Evolutionary conservation across 2,888 invertebrate genomes (phyloP).

Genomic region (Trachelus iudaicus): DNA sequence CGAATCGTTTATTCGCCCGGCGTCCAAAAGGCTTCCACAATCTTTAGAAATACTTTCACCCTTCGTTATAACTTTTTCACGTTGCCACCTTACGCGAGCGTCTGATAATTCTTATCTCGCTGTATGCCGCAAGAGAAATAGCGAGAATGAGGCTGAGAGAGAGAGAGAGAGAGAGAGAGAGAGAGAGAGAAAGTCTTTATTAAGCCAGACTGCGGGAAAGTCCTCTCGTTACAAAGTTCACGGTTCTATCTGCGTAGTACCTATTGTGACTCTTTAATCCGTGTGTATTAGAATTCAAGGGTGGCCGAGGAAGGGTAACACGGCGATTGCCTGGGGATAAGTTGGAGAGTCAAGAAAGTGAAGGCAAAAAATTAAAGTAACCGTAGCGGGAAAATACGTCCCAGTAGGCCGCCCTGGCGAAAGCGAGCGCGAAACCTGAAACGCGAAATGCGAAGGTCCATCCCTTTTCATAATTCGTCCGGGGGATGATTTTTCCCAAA

Average conservation of each 20-base stretch:
- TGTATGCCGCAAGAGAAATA: conserved; percentile 21
- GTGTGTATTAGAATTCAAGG: not conserved
- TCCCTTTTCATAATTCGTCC: conserved; percentile 40
- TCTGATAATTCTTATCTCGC: conserved; percentile 31
- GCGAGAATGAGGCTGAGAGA: conserved; percentile 18
- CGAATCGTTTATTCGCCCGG: conserved; percentile 7
- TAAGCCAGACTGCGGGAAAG: not conserved
- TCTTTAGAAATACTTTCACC: conserved; percentile 18
- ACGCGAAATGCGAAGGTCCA: conserved; percentile 4
- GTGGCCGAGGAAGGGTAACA: too few relatives aligned
- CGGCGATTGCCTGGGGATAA: too few relatives aligned
- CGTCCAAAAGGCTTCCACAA: conserved; percentile 5
- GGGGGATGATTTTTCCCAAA: conserved; percentile 40
- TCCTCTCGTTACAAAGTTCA: not conserved
- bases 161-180: conserved; percentile 5
- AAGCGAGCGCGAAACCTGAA: too few relatives aligned
- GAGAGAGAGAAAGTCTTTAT: not conserved
- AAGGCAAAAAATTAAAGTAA: conserved; percentile 16
- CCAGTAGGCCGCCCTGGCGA: too few relatives aligned
- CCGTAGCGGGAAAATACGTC: too few relatives aligned
- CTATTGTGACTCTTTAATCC: not conserved
- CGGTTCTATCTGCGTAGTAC: not conserved
- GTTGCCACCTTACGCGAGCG: conserved; percentile 8
- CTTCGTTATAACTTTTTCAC: conserved; percentile 21
- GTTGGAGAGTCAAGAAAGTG: conserved; percentile 15